These are phyloP conservation scores for Tachina grossa DNA, from an alignment of 2,888 invertebrate species.

Conservation along the genomic window DNA sequence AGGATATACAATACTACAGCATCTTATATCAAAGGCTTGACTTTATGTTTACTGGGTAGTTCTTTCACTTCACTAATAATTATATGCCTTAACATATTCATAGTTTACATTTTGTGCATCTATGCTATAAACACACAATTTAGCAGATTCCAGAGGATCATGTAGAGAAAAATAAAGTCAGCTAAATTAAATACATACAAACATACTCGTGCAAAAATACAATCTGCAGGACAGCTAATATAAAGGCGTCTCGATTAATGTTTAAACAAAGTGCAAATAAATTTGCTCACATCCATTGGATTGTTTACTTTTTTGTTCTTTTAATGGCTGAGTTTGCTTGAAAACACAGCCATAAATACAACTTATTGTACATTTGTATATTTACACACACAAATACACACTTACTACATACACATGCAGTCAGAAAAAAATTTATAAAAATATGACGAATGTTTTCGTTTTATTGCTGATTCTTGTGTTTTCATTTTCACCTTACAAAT, in stretches of 20 bases:
- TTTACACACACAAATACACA: not conserved
- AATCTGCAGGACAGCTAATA: too few relatives aligned
- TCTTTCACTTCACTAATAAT: too few relatives aligned
- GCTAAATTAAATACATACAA: too few relatives aligned
- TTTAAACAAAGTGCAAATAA: slow-evolving; percentile 1
- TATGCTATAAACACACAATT: not conserved
- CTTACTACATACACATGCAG: not conserved
- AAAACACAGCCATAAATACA: not conserved
- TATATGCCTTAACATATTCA: too few relatives aligned
- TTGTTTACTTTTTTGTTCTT: slow-evolving; percentile 33
- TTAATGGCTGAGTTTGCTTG: slow-evolving; percentile 7
- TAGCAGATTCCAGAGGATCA: not conserved
- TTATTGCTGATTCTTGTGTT: slow-evolving; percentile 46
- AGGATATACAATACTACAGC: too few relatives aligned
- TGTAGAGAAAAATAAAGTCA: not conserved
- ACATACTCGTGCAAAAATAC: too few relatives aligned
- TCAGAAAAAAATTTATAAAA: not conserved
- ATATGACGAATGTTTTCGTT: slow-evolving; percentile 15
- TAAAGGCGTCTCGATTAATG: not conserved
- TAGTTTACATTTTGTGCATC: too few relatives aligned
- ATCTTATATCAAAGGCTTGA: too few relatives aligned
- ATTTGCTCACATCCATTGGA: slow-evolving; percentile 22
- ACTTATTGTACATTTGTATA: not conserved
- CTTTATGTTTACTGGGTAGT: too few relatives aligned
- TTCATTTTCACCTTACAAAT: slow-evolving; percentile 34